Base-by-base conservation (phyloP, 2,797 vertebrate genomes). In the Setipinna tenuifilis region DNA sequence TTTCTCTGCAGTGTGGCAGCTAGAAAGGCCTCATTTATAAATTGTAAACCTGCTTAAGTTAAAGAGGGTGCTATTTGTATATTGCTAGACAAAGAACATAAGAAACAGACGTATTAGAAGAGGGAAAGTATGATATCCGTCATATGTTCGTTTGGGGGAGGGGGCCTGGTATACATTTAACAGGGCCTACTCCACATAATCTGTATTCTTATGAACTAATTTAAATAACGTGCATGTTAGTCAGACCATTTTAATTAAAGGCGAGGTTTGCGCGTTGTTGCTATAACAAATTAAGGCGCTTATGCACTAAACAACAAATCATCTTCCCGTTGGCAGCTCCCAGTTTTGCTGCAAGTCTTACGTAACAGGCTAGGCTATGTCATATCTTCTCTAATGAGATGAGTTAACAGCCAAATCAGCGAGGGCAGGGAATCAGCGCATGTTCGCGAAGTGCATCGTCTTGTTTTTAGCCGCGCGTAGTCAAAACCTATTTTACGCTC, bases 281-380 rank as follows among this genome's bases (percentile, higher is more conserved):
- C 31, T 35, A 16, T 28, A 68, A 75, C 35, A 75, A 75, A 75
- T 41, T 11, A 19, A 41, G 31, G 31, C 14, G 31, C 19, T 44
- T 41, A 41, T 19, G 46, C 9, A 48, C 11, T 23, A 21, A 71
- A 75, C 68, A 12, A 84, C 7, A 75, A 21, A 44, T 78, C 71
- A 82, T 58, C 23, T 83, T 35, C 48, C 82, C 57, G 48, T 86
- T 81, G 46, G 81, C 86, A 87, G 90, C 86, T 86, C 83, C 84
- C 54, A 83, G 81, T 87, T 89, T 89, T 87, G 87, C 88, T 78
- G 90, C 87, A 88, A 89, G 87, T 83, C 82, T 90, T 90, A 90
- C 87, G 87, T 89, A 91, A 91, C 82, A 83, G 78, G 83, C 83
- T 86, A 83, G 87, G 83, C 85, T 88, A 82, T 88, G 87, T 85